Conservation (phyloP, 2,113 vertebrate genomes). For the Antigone vipio region DNA sequence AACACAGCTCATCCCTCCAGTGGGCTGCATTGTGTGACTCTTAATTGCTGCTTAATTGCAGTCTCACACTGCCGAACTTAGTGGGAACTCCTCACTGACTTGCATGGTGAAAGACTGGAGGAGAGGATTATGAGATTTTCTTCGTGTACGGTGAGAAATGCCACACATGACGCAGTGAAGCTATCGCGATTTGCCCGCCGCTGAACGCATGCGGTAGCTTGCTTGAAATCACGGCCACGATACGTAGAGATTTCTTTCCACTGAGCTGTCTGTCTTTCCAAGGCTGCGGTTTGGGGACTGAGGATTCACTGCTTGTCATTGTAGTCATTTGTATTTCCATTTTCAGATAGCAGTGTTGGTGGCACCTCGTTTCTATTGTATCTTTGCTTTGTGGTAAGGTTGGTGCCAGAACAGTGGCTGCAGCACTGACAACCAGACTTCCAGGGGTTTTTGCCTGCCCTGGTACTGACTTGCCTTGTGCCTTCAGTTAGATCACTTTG, state of each 20-base stretch:
- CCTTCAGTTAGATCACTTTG: background rate
- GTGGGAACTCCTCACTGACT: background rate
- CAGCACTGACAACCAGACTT: background rate
- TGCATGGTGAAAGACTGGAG: background rate
- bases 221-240: background rate
- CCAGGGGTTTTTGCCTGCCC: background rate
- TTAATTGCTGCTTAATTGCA: conserved; percentile 29
- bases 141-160: background rate
- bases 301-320: background rate
- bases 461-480: background rate
- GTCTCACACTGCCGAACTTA: background rate
- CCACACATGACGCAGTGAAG: background rate
- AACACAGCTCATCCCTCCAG: background rate
- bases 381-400: background rate
- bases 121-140: conserved; percentile 23
- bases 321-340: background rate
- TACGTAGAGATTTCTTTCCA: background rate
- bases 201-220: background rate
- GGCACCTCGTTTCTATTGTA: background rate
- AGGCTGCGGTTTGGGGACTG: background rate
- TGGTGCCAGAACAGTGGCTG: background rate
- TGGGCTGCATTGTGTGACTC: background rate
- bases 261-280: background rate
- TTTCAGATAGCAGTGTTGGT: background rate
- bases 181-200: background rate